Conservation (phyloP, 2,888 invertebrate genomes). For the Protodeltote pygarga region DNA sequence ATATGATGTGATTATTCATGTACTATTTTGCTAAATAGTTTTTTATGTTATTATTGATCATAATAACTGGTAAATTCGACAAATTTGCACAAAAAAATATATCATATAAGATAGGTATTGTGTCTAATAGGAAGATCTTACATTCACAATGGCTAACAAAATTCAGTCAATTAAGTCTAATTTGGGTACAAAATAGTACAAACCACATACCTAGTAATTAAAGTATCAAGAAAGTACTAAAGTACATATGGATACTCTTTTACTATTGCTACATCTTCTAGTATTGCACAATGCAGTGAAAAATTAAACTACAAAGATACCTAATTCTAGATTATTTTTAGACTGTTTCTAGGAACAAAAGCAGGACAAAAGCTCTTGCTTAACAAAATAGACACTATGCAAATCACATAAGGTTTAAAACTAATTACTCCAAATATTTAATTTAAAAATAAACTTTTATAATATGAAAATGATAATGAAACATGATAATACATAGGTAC, state of each 20-base stretch:
- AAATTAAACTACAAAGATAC: background rate
- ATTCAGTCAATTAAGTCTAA: background rate
- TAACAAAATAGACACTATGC: conserved; percentile 23
- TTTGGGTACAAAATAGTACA: background rate
- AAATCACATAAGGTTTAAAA: conserved; percentile 22
- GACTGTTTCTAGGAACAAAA: conserved; percentile 12
- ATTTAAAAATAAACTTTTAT: conserved; percentile 20
- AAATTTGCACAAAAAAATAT: too few species aligned
- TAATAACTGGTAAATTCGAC: too few species aligned
- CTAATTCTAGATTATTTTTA: conserved; percentile 1
- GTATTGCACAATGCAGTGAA: conserved; percentile 32
- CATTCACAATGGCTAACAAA: background rate
- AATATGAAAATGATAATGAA: conserved; percentile 7
- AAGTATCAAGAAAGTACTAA: background rate
- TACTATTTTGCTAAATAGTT: too few species aligned
- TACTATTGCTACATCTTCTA: background rate
- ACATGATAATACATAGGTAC: conserved; percentile 14
- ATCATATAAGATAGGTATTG: too few species aligned
- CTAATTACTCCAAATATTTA: conserved; percentile 2
- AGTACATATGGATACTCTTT: too few species aligned
- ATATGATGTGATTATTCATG: too few species aligned
- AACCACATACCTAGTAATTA: background rate
- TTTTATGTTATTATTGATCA: too few species aligned
- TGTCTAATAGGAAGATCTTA: background rate
- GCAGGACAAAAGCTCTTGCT: background rate